Evolutionary conservation across 2,113 vertebrate species (phyloP), one percentile per base, ranked within the genome.

Genomic region (Leiothrix lutea): DNA sequence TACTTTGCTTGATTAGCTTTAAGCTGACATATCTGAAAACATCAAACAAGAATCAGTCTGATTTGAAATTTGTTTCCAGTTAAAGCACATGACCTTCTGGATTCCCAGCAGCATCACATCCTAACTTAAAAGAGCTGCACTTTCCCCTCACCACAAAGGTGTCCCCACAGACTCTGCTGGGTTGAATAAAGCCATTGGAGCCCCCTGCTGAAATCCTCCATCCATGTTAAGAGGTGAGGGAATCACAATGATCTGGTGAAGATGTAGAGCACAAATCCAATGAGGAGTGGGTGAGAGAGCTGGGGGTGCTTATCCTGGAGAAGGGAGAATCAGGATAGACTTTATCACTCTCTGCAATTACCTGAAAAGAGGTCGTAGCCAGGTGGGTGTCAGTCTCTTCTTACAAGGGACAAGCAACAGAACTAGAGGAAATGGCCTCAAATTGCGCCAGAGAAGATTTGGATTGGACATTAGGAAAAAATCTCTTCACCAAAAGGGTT

Each of bases 1-100:
- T 90, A 88, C 66, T 95, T 92, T 91, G 53, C 79, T 74, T 93
- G 78, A 94, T 96, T 89, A 91, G 7, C 65, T 97, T 92, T 94
- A 93, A 91, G 74, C 61, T 92, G 67, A 29, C 44, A 66, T 88
- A 57, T 92, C 94, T 91, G 83, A 95, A 88, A 95, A 90, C 57
- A 93, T 84, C 83, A 93, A 89, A 73, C 16, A 88, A 83, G 45
- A 23, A 62, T 53, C 66, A 80, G 58, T 31, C 56, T 91, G 56
- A 69, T 65, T 77, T 75, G 58, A 88, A 92, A 92, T 81, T 74
- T 92, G 58, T 95, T 94, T 87, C 64, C 72, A 90, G 22, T 90
- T 82, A 73, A 13, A 74, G 64, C 84, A 85, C 90, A 89, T 80
- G 14, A 79, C 66, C 80, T 88, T 78, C 61, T 78, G 69, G 38